Evolutionary conservation across 2,797 vertebrate species (phyloP).

Genomic region (Lepus oiostolus): DNA sequence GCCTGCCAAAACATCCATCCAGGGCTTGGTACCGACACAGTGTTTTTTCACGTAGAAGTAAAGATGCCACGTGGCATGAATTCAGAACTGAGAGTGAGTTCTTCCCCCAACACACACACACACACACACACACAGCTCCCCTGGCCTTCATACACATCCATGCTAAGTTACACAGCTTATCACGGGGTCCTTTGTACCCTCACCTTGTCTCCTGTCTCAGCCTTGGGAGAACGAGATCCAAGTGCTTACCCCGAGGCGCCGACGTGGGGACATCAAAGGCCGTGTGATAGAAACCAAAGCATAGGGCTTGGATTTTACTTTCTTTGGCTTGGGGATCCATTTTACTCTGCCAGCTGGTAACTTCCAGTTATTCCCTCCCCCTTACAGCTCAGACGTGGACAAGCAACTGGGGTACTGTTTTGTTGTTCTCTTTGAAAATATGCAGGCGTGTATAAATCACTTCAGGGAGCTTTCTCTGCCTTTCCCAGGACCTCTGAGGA

Average conservation of each 20-base stretch:
- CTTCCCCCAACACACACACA: background rate
- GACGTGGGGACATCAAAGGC: background rate
- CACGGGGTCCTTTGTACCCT: background rate
- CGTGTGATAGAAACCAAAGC: constrained; percentile 19
- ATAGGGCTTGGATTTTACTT: background rate
- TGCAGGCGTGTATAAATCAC: background rate
- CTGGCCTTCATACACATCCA: background rate
- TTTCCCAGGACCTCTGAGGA: constrained; percentile 67
- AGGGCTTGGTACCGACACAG: background rate
- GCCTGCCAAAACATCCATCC: background rate
- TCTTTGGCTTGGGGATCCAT: background rate
- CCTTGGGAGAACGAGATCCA: constrained; percentile 40
- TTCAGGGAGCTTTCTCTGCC: background rate
- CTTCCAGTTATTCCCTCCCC: background rate
- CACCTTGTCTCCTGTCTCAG: background rate
- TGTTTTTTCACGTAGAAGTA: background rate
- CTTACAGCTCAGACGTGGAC: background rate
- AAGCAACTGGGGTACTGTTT: background rate
- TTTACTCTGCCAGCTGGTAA: constrained; percentile 2
- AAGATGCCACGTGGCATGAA: background rate
- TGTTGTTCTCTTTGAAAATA: constrained; percentile 18
- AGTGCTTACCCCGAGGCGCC: background rate
- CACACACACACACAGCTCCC: background rate
- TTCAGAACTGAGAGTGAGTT: background rate
- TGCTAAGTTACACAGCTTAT: background rate